phyloP scores from a whole-genome alignment of 1,140 invertebrate species.

The Brachionus rubens region DNA sequence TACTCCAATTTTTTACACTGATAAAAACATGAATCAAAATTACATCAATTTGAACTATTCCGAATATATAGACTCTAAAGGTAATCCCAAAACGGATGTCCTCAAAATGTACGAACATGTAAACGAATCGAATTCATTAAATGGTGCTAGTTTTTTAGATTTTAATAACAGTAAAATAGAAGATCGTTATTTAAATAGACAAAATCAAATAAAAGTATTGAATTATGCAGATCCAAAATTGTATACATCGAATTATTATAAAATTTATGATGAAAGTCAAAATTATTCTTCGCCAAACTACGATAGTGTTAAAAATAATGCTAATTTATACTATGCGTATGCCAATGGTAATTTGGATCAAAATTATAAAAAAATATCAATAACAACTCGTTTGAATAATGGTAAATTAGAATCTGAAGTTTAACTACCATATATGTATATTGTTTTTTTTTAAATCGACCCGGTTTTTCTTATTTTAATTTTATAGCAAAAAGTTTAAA shows the following conservation, averaged over 20 bases:
- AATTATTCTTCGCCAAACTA: background rate
- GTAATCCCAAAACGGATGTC: background rate
- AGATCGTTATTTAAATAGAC: background rate
- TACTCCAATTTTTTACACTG: background rate
- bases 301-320: background rate
- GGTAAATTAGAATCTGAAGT: slow-evolving; percentile 45
- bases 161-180: slow-evolving; percentile 2
- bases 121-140: no score
- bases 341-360: background rate
- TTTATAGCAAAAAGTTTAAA: no score
- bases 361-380: background rate
- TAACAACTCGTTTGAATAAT: slow-evolving; percentile 37
- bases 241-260: slow-evolving; percentile 4
- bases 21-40: background rate
- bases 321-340: background rate
- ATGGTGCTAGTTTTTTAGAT: background rate
- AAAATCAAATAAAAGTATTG: background rate
- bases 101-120: background rate
- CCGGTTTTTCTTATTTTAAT: background rate
- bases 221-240: slow-evolving; percentile 11
- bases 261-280: background rate
- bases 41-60: background rate
- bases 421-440: background rate
- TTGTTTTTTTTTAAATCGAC: background rate
- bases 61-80: background rate